Evolutionary conservation across 35 echinoderm and acorn worm species (phyloP).

Genomic region (Acanthaster planci): DNA sequence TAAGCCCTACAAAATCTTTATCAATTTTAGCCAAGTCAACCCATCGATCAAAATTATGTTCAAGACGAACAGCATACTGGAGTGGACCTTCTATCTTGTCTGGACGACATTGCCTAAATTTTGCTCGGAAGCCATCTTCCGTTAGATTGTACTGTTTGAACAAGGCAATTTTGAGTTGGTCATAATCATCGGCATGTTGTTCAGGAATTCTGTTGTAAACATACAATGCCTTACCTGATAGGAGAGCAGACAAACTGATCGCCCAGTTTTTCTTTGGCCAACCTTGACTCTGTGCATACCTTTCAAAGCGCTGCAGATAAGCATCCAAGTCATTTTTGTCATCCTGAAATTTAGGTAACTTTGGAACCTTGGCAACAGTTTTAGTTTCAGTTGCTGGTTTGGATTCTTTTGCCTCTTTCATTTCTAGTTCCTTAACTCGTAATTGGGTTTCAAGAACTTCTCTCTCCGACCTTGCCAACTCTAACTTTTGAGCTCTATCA

Average conservation of each 20-base stretch:
- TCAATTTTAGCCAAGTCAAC: conserved; percentile 19
- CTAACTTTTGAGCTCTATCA: conserved; percentile 24
- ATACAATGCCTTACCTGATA: conserved; percentile 23
- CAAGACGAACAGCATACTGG: conserved; percentile 47
- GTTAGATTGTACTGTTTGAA: conserved; percentile 46
- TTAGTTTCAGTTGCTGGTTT: not conserved
- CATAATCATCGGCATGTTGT: conserved; percentile 41
- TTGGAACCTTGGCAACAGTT: conserved; percentile 22
- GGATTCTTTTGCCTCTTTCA: not conserved
- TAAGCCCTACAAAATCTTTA: conserved; percentile 16
- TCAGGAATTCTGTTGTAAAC: conserved; percentile 20
- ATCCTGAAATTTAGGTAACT: conserved; percentile 58
- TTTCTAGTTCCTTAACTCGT: no score
- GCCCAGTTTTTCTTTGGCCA: conserved; percentile 45
- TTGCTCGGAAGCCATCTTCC: conserved; percentile 60
- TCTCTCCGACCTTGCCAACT: not conserved
- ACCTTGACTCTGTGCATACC: conserved; percentile 41
- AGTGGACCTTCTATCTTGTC: conserved; percentile 35
- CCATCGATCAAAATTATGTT: conserved; percentile 60
- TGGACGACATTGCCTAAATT: conserved; percentile 47
- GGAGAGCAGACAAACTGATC: conserved; percentile 38
- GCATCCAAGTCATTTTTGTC: conserved; percentile 61
- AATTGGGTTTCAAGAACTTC: no score
- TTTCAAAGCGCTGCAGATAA: conserved; percentile 55
- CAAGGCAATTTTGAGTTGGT: conserved; percentile 41